Evolutionary conservation across 2,797 vertebrate species (phyloP), one percentile per base, ranked within the genome.

Genomic region (Psittacula echo): DNA sequence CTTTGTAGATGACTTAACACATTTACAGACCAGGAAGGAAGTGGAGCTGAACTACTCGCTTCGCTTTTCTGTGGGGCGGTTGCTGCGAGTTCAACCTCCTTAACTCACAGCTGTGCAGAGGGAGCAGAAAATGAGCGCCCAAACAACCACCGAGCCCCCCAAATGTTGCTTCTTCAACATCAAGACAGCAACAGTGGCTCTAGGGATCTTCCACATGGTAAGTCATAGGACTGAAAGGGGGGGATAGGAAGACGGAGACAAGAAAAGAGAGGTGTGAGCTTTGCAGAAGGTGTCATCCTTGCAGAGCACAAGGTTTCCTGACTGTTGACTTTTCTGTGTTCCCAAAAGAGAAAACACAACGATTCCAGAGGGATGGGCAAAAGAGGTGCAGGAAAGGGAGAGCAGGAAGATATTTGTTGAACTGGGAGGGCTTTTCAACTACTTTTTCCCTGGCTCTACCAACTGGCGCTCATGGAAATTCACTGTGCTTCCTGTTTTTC

Each of bases 151-250:
- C 0, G 6, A 83, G 75, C 89, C 94, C 83, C 97, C 96, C 44
- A 97, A 12, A 16, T 98, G 97, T 94, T 98, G 97, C 78, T 97
- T 87, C 90, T 95, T 98, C 95, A 98, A 89, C 2, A 93, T 97
- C 89, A 97, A 97, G 75, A 90, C 97, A 0, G 95, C 89, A 3
- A 97, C 98, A 24, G 78, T 90, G 0, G 60, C 96, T 21, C 94
- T 98, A 82, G 97, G 97, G 51, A 70, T 98, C 93, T 98, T 98
- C 95, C 98, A 98, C 11, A 84, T 97, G 97, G 98, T 98, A 91
- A 98, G 98, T 97, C 47, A 10, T n/a, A 62, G 65, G 66, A 19
- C 16, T 24, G 53, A 9, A 29, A 34, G n/a, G 4, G 32, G 32
- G 61, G 42, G 14, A 44, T 26, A 23, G 58, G 48, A 64, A 47